Base-by-base conservation (phyloP, 2,113 vertebrate species). In the Riparia riparia region DNA sequence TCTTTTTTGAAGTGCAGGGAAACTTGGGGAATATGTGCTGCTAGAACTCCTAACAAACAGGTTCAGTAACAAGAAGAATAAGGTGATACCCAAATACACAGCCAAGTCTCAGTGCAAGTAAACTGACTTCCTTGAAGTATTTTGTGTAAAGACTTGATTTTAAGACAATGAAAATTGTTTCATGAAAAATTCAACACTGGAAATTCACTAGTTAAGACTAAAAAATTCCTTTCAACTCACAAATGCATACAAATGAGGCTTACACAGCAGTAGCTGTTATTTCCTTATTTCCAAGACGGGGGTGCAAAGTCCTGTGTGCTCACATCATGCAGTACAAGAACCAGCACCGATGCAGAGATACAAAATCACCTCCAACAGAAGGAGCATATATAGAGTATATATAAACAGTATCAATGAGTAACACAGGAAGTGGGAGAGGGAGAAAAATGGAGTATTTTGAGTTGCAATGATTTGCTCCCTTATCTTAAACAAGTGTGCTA, bases 251-350 rank as follows among this genome's bases (percentile, higher is more conserved):
- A 68, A 28, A 34, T 20, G 17, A 73, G 24, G 11, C 6, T 53
- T 51, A 64, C 3, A 51, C 24, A 86, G 29, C 14, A 14, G 20
- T 4, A 70, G 7, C 34, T 57, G 28, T 14, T 44, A 63, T n/a
- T 47, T 69, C 14, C 24, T 49, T 66, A 29, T 77, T 69, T 73
- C 57, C 39, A 51, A 65, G 41, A 17, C 20, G 7, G 44, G 4
- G 4, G 7, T 72, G 66, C 80, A 45, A 9, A n/a, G 49, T 19
- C n/a, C 42, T 41, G 31, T 12, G 28, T 15, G 24, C 39, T 88
- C 60, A 34, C 22, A 56, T 26, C 34, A 16, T 0, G 0, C 1
- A 2, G 50, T 4, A 14, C 22, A 57, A 86, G 29, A 53, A 50
- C 20, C 2, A 26, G 63, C 63, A 60, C 9, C 6, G 0, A 1